phyloP scores from a whole-genome alignment of 2,797 vertebrate genomes.

The Mus caroli region DNA sequence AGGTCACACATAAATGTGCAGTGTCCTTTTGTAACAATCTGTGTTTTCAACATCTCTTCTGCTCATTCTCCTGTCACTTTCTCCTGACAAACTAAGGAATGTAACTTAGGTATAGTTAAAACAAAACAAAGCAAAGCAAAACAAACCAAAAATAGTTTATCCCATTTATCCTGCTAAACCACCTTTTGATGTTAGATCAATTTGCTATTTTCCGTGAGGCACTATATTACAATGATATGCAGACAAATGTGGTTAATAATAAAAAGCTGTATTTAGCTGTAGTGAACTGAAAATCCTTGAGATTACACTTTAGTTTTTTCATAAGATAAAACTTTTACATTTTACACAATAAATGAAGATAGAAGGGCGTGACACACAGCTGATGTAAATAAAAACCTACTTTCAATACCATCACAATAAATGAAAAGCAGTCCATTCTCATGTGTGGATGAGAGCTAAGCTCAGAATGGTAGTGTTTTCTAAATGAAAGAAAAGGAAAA shows the following conservation, averaged over 20 bases:
- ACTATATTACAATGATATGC: constrained; percentile 47
- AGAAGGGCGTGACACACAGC: background rate
- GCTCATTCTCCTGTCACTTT: background rate
- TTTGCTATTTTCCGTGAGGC: constrained; percentile 20
- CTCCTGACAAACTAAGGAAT: constrained; percentile 28
- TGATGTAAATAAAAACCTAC: constrained; percentile 53
- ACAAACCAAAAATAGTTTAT: background rate
- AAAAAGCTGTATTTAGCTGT: constrained; percentile 51
- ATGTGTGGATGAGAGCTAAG: background rate
- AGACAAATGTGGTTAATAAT: constrained; percentile 29
- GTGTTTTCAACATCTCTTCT: constrained; percentile 21
- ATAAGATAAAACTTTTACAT: constrained; percentile 23
- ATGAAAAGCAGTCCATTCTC: background rate
- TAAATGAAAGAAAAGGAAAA: background rate
- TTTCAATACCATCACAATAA: constrained; percentile 46
- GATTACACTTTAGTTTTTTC: background rate
- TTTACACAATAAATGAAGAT: constrained; percentile 38
- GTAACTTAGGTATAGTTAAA: constrained; percentile 23
- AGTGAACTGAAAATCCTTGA: constrained; percentile 53
- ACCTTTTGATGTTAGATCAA: constrained; percentile 7
- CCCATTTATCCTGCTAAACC: constrained; percentile 12
- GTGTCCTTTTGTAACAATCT: background rate
- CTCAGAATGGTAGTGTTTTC: background rate
- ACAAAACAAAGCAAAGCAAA: background rate
- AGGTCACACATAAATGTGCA: background rate